Evolutionary conservation across 2,888 invertebrate genomes (phyloP), one percentile per base, ranked within the genome.

Genomic region (Alcis repandata): DNA sequence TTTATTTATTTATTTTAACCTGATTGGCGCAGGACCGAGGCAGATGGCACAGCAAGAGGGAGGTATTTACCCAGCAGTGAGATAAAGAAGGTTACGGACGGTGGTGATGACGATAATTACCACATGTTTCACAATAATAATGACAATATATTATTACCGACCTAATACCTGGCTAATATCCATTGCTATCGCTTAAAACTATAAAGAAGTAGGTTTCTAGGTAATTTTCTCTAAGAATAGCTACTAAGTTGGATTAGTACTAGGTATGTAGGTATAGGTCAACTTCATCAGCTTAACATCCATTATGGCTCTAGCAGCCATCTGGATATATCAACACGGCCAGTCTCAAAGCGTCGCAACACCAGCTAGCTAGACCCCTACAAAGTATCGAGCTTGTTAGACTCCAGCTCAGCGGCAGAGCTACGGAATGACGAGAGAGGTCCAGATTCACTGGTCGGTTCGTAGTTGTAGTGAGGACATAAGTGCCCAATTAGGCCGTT

Each of bases 401-500:
- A 20, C 20, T 32, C 27, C 41, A 1, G 48, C 43, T 17, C 10
- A 43, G 52, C 19, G 38, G 32, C 38, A 49, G 32, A 59, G 48
- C 38, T n/a, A 48, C 41, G 33, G 67, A 63, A 68, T 63, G 63
- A 45, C 67, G 67, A 63, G 59, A 60, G 51, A 59, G 71, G 51
- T 69, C 73, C 40, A 40, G 20, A 20, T 52, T 2, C 20, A 64
- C 51, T 71, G 68, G 73, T 19, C 67, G 52, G 33, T 11, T 51
- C 45, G 51, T 58, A 58, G 66, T 65, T 60, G 66, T 72, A 68
- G 67, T 68, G 71, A 67, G 72, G 67, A 70, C 67, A 51, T 69
- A 70, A 72, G 71, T 71, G 73, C 67, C 70, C 73, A 73, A 73
- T 73, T 73, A 73, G 71, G 65, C 46, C 63, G 71, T 67, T 73